phyloP scores from a whole-genome alignment of 2,888 invertebrate species.

The Girardia tigrina region DNA sequence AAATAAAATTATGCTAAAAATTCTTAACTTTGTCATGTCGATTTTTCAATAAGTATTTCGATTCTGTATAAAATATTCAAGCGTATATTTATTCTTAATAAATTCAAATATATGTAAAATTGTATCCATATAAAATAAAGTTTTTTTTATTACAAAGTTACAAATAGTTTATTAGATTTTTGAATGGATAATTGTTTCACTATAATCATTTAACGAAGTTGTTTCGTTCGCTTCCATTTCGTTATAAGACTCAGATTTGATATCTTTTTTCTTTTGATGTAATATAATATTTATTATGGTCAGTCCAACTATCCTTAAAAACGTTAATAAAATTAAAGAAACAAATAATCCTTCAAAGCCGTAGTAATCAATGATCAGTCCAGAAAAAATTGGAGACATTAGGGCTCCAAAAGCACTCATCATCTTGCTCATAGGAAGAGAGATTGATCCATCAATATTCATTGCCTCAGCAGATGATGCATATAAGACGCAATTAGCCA shows the following conservation, averaged over 20 bases:
- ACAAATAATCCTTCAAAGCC: neutral
- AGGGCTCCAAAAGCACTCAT: slow-evolving; percentile 33
- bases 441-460: slow-evolving; percentile 31
- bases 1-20: too few species aligned
- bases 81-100: too few species aligned
- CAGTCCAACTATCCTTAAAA: neutral
- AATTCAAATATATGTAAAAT: too few species aligned
- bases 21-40: too few species aligned
- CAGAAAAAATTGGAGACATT: slow-evolving; percentile 32
- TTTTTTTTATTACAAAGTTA: too few species aligned
- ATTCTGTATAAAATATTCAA: too few species aligned
- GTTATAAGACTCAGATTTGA: neutral
- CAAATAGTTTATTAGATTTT: neutral
- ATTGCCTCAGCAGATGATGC: slow-evolving; percentile 35
- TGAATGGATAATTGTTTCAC: neutral
- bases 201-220: neutral
- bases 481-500: slow-evolving; percentile 33
- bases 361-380: slow-evolving; percentile 31
- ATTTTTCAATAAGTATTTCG: too few species aligned
- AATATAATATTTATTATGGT: neutral
- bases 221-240: neutral
- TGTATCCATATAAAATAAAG: too few species aligned
- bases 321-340: neutral
- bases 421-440: slow-evolving; percentile 35
- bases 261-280: neutral